phyloP scores from a whole-genome alignment of 2,888 invertebrate genomes.

The Mythimna vitellina region DNA sequence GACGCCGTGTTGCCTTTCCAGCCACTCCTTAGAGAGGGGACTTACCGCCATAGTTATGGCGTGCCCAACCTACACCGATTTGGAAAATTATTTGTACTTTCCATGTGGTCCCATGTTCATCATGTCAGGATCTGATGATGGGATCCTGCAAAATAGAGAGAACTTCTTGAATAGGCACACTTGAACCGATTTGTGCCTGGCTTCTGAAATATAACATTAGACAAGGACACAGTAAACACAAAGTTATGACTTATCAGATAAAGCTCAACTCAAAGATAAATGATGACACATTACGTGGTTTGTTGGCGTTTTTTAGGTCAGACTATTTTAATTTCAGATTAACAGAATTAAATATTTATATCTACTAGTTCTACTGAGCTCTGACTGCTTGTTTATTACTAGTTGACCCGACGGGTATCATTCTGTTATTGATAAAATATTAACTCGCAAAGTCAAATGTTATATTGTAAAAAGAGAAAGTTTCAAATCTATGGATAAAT shows the following conservation, averaged over 20 bases:
- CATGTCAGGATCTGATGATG: too few relatives aligned
- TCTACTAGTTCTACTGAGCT: background rate
- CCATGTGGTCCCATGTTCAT: too few relatives aligned
- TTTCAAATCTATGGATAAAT: too few relatives aligned
- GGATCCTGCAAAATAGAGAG: too few relatives aligned
- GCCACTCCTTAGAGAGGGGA: too few relatives aligned
- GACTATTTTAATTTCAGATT: constrained; percentile 18
- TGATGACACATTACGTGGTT: constrained; percentile 17
- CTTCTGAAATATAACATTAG: constrained; percentile 37
- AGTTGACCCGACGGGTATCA: too few relatives aligned
- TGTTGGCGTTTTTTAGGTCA: constrained; percentile 13
- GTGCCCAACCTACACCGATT: too few relatives aligned
- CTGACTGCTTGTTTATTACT: background rate
- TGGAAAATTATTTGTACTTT: too few relatives aligned
- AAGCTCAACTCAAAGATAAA: constrained; percentile 26
- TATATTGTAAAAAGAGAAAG: too few relatives aligned
- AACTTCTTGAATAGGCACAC: too few relatives aligned
- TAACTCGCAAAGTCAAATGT: background rate
- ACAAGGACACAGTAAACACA: constrained; percentile 32
- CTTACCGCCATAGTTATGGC: too few relatives aligned
- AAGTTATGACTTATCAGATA: constrained; percentile 30
- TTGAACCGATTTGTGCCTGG: background rate
- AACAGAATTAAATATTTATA: constrained; percentile 5
- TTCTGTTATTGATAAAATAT: background rate
- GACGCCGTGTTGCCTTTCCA: too few relatives aligned